Percentiles rank a stretch among this genome's conserved stretches.
These are phyloP conservation scores for Pantherophis alleghaniensis DNA, from an alignment of 2,797 vertebrate genomes.

Conservation along the genomic window DNA sequence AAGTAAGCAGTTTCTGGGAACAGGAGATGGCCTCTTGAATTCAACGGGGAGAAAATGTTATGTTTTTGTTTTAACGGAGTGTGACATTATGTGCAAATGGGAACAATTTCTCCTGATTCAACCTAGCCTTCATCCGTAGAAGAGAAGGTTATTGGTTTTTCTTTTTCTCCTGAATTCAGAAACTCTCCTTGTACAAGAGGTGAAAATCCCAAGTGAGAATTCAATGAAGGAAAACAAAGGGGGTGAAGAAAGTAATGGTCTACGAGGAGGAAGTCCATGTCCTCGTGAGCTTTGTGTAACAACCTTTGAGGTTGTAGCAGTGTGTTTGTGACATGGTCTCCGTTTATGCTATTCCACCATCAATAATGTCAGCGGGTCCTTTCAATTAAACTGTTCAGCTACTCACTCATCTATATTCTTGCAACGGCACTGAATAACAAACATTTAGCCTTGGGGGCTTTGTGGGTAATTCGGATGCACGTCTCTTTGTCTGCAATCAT, in stretches of 20 bases:
- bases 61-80: not conserved
- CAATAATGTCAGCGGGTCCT: not conserved
- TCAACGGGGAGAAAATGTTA: slow-evolving; percentile 12
- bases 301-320: not conserved
- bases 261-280: not conserved
- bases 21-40: slow-evolving; percentile 21
- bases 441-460: not conserved
- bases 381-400: not conserved
- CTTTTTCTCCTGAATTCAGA: too few species aligned
- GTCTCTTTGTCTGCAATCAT: not conserved
- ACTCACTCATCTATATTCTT: not conserved
- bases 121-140: not conserved
- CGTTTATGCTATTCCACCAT: not conserved
- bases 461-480: not conserved
- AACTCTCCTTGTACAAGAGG: not conserved
- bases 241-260: not conserved
- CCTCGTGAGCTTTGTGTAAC: not conserved
- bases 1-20: slow-evolving; percentile 12
- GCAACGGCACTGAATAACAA: not conserved
- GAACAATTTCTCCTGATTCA: not conserved
- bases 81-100: not conserved
- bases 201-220: not conserved
- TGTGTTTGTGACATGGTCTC: not conserved
- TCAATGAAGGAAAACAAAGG: not conserved
- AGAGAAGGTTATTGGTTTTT: not conserved